A percentile compares a stretch with the other conserved stretches of the same genome.
Conservation (phyloP, 2,888 invertebrate genomes). For the Reticulitermes lucifugus region DNA sequence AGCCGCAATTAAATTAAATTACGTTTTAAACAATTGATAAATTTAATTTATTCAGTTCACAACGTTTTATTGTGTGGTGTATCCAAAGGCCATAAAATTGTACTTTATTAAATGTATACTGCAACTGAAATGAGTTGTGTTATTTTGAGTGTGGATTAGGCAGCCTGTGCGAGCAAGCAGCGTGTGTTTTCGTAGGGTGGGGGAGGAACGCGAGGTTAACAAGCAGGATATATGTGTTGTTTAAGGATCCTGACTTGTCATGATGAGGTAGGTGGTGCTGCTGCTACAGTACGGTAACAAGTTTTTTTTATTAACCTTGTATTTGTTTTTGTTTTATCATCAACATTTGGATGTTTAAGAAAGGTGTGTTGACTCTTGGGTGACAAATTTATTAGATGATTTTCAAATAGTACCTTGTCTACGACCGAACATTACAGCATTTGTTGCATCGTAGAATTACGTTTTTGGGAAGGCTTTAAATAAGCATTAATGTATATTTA, state of each 20-base stretch:
- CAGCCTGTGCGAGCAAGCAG: not conserved
- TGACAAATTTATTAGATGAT: conserved; percentile 25
- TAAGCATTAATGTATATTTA: not conserved
- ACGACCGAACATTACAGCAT: not conserved
- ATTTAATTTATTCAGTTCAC: too few relatives aligned
- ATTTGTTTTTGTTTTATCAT: conserved; percentile 15
- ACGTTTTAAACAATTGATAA: too few relatives aligned
- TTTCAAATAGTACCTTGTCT: conserved; percentile 12
- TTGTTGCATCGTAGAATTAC: not conserved
- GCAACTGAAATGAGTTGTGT: too few relatives aligned
- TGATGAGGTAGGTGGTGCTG: conserved; percentile 6
- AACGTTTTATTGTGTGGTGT: too few relatives aligned
- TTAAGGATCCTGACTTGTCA: conserved; percentile 26
- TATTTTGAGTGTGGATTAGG: not conserved
- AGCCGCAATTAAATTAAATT: too few relatives aligned
- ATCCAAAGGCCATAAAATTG: too few relatives aligned
- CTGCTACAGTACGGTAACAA: conserved; percentile 5
- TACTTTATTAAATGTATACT: too few relatives aligned
- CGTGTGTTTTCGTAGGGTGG: conserved; percentile 1
- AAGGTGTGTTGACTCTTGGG: conserved; percentile 16
- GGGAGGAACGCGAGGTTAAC: conserved; percentile 33
- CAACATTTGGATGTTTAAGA: not conserved
- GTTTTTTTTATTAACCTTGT: not conserved
- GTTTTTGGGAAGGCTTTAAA: not conserved
- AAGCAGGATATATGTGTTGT: conserved; percentile 45